Conservation (phyloP, 92 coral and sea anemone species). For the Epizoanthus stellaris region DNA sequence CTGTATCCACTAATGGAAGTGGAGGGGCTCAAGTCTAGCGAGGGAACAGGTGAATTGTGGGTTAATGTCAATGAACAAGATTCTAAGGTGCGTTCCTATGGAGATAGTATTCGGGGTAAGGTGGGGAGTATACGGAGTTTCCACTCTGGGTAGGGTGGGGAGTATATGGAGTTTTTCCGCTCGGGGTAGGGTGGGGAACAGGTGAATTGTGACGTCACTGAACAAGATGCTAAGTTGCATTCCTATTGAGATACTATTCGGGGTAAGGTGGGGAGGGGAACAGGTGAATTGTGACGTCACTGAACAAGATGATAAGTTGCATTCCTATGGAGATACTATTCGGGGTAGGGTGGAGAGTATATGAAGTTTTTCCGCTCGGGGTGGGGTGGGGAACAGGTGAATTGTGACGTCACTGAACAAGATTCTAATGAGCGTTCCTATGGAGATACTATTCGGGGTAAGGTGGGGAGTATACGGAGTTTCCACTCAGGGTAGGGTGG, state of each 20-base stretch:
- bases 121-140: too few relatives aligned
- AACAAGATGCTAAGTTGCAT: constrained; percentile 70
- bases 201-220: constrained; percentile 81
- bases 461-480: too few relatives aligned
- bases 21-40: constrained; percentile 47
- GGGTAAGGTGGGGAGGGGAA: neutral
- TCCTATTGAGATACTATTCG: neutral
- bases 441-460: too few relatives aligned
- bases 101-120: too few relatives aligned
- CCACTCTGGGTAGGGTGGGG: too few relatives aligned
- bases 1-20: constrained; percentile 60
- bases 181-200: constrained; percentile 27
- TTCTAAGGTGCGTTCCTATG: constrained; percentile 55
- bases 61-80: constrained; percentile 76
- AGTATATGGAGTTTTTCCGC: too few relatives aligned
- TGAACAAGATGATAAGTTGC: constrained; percentile 71
- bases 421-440: constrained; percentile 62
- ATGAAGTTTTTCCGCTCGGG: neutral
- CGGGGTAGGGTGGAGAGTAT: too few relatives aligned
- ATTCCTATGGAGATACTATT: neutral
- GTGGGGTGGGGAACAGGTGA: neutral
- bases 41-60: constrained; percentile 85
- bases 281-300: constrained; percentile 79
- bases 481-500: too few relatives aligned
- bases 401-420: constrained; percentile 52